Base-by-base conservation (phyloP, 2,888 invertebrate species). In the Alloplasta piceator region DNA sequence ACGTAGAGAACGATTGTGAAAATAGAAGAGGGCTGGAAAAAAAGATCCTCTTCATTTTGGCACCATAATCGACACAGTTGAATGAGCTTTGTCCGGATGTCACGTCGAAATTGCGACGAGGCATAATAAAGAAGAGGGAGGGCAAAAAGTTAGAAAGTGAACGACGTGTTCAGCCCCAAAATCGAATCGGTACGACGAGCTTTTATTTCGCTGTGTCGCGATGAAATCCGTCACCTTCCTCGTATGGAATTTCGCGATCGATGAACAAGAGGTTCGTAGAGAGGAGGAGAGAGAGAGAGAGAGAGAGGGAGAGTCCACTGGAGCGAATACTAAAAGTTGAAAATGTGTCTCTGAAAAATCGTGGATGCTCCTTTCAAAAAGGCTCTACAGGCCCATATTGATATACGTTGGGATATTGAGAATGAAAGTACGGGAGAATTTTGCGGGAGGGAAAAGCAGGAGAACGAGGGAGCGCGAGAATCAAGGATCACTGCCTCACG, bases 1-100 rank as follows among this genome's bases (percentile, higher is more conserved):
- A n/a, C 56, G n/a, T 5, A 16, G 41, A 16, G 48, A 9, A 7
- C 50, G 38, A 43, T 50, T 38, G 48, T 48, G 78, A 64, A 46
- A 36, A 48, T 12, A 36, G 6, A 46, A 67, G 39, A 50, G 12
- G 48, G 12, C 38, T 14, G 46, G 1, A 52, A 66, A 78, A 78
- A 16, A 48, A 39, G 9, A 56, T 7, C 61, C 5, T 14, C 10
- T 63, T 68, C 43, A 55, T 68, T 68, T 6, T 50, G 12, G 38
- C 55, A 26, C 7, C 68, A 10, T 38, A 55, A 76, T 76, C 61
- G 61, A 68, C 26, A 52, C 41, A 26, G 41, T 61, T 61, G 61
- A 58, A 46, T 14, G 39, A 36, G 43, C 39, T 41, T 61, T 61
- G 39, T 41, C 16, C 26, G 26, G 26, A 61, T 64, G 43, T 36